A percentile compares a stretch with the other conserved stretches of the same genome.
phyloP scores from a whole-genome alignment of 2,113 vertebrate species.

The Nettapus auritus region DNA sequence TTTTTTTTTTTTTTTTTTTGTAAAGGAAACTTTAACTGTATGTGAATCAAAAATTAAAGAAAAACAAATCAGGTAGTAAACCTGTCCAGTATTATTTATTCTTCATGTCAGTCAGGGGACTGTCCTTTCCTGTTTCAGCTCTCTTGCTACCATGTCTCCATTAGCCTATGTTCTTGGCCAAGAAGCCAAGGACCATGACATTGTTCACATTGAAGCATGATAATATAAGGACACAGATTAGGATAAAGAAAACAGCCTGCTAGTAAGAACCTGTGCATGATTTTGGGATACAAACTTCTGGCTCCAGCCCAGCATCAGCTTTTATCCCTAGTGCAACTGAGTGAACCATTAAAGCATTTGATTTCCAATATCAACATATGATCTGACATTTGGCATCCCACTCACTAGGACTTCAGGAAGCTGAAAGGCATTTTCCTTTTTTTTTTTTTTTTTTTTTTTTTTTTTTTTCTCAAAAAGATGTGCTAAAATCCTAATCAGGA shows the following conservation, averaged over 20 bases:
- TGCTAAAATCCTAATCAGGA: background rate
- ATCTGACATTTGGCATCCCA: background rate
- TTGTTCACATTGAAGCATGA: background rate
- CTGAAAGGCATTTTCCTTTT: background rate
- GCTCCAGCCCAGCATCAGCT: background rate
- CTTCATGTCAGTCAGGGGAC: background rate
- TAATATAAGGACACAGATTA: background rate
- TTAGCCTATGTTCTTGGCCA: background rate
- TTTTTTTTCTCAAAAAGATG: background rate
- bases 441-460: background rate
- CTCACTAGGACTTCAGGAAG: background rate
- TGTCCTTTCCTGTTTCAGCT: background rate
- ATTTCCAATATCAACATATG: background rate
- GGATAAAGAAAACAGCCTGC: background rate
- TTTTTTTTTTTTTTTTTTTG: background rate
- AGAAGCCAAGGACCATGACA: background rate
- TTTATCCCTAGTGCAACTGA: background rate
- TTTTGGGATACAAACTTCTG: background rate
- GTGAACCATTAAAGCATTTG: background rate
- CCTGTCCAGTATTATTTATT: background rate
- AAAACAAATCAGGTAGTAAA: background rate
- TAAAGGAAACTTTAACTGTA: background rate
- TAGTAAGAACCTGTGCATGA: background rate
- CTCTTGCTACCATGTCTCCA: background rate
- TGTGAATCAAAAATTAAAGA: background rate